Conservation (phyloP, 1,140 invertebrate species). For the Cotesia typhae region DNA sequence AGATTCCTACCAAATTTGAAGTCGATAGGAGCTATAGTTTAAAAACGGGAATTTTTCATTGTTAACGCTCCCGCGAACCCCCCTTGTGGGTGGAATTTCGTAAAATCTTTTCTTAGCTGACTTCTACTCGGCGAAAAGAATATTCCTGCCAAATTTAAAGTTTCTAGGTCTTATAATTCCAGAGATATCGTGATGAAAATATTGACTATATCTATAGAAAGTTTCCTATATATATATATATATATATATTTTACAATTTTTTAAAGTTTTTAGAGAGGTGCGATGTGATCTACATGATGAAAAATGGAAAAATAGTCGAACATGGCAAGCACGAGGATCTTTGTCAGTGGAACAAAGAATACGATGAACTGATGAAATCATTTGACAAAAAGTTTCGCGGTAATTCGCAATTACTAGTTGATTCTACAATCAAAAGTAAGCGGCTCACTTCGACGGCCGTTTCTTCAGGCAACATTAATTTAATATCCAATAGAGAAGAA, state of each 20-base stretch:
- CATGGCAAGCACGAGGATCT: conserved; percentile 62
- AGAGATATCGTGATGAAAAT: no score
- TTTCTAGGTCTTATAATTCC: no score
- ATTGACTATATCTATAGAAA: no score
- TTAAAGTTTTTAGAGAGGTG: conserved; percentile 63
- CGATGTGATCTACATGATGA: conserved; percentile 66
- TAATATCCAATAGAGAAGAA: conserved; percentile 8
- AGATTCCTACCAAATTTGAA: no score
- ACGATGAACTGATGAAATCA: conserved; percentile 61
- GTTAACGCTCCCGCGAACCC: no score
- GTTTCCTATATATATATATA: no score
- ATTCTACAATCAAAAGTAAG: conserved; percentile 26
- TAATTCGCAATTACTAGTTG: conserved; percentile 32
- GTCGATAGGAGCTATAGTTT: no score
- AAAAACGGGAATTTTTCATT: no score
- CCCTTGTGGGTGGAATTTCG: no score
- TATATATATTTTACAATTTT: not conserved
- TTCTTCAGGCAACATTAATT: conserved; percentile 19
- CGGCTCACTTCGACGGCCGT: conserved; percentile 3
- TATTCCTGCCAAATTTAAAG: no score
- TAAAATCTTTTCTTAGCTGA: no score
- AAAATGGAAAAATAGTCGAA: conserved; percentile 62
- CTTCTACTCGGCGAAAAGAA: no score
- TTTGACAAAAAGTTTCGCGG: conserved; percentile 51
- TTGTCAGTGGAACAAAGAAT: conserved; percentile 57